A percentile compares a stretch with the other conserved stretches of the same genome.
Conservation (phyloP, 1,140 invertebrate species). For the Ceratina australensis region DNA sequence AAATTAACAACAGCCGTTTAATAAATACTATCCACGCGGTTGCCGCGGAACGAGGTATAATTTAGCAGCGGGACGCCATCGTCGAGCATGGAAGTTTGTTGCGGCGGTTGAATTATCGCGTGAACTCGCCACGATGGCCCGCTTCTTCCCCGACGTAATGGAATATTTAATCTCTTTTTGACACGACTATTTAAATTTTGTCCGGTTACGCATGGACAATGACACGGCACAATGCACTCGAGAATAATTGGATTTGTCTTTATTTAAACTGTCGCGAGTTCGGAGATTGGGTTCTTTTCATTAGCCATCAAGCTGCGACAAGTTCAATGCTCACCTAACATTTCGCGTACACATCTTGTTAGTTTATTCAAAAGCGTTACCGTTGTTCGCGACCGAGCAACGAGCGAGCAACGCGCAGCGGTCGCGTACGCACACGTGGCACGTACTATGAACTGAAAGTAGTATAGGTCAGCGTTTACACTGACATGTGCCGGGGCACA, state of each 20-base stretch:
- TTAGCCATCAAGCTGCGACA: no score
- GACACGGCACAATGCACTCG: constrained; percentile 33
- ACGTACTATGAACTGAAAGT: no score
- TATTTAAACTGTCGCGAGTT: constrained; percentile 42
- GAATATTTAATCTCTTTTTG: constrained; percentile 62
- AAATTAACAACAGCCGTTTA: constrained; percentile 45
- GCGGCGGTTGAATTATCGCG: constrained; percentile 53
- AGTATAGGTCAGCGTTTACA: no score
- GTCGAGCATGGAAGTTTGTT: constrained; percentile 42
- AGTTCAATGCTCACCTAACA: background rate
- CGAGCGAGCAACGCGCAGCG: no score
- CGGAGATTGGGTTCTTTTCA: no score
- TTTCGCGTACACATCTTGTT: background rate
- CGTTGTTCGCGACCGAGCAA: no score
- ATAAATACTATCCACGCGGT: constrained; percentile 42
- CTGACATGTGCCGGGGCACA: no score
- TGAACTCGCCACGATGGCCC: constrained; percentile 31
- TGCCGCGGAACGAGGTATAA: constrained; percentile 39
- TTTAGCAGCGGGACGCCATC: constrained; percentile 32
- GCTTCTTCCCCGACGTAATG: constrained; percentile 39
- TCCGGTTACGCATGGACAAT: constrained; percentile 44
- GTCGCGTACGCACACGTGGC: no score
- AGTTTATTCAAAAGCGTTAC: background rate
- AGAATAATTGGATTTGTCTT: constrained; percentile 57
- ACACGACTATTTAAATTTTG: constrained; percentile 57